Evolutionary conservation across 2,797 vertebrate species (phyloP), one percentile per base, ranked within the genome.

Genomic region (Netta rufina): DNA sequence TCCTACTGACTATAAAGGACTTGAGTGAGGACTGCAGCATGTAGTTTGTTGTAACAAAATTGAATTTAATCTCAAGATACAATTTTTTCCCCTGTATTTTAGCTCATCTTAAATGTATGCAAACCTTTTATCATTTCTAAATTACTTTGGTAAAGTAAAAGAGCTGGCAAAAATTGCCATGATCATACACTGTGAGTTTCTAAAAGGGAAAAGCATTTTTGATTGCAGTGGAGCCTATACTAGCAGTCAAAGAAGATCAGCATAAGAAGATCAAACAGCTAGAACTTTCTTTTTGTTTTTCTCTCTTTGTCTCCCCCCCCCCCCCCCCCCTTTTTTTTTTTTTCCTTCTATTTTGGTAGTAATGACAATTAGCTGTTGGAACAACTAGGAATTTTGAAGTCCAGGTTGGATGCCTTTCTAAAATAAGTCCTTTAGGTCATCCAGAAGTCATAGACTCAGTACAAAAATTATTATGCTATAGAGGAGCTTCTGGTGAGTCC

Each of bases 51-150:
- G 39, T 49, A 73, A 84, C 70, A 83, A 27, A 53, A 39, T 4
- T 36, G 38, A 85, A 45, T 85, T 94, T 84, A 4, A 13, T 43
- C 22, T 89, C 32, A 12, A 17, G 4, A 24, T 65, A 57, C 24
- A 19, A 7, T 19, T n/a, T 67, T 69, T 61, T 3, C 3, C 45
- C 12, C 9, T 19, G n/a, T 15, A 13, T 28, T 77, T 30, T 79
- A 72, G 8, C 16, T 85, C 57, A 60, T 66, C 13, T 85, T 51
- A 25, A 17, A 83, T 21, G 7, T 27, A 51, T 43, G 17, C 36
- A 72, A 64, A 30, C 27, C n/a, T 93, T 94, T 93, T 71, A 76
- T 76, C 9, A 51, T 74, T 71, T 92, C 57, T 82, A 49, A 91
- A 93, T 76, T 73, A 66, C 53, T 90, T 79, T 25, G 25, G 11